These are phyloP conservation scores for Cherax quadricarinatus DNA, from an alignment of 1,140 invertebrate genomes.

Conservation along the genomic window DNA sequence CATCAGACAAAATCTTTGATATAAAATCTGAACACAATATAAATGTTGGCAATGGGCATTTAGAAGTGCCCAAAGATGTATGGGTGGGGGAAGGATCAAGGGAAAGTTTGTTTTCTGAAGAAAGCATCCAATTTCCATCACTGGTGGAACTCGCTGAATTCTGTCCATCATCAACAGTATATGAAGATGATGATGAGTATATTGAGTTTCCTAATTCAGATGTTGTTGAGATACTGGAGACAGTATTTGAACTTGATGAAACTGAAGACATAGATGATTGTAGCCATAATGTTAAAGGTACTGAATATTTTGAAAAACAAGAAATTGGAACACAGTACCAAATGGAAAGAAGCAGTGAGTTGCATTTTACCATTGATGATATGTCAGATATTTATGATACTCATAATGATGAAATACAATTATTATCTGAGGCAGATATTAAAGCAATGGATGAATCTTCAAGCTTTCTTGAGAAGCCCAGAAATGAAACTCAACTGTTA, in stretches of 20 bases:
- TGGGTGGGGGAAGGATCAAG: not conserved
- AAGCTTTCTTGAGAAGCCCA: not conserved
- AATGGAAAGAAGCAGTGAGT: not conserved
- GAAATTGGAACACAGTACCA: not conserved
- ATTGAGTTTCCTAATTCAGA: slow-evolving; percentile 40
- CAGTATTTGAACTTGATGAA: slow-evolving; percentile 47
- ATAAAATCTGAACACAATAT: not conserved
- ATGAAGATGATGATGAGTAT: slow-evolving; percentile 27
- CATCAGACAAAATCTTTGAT: not conserved
- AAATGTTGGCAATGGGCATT: not conserved
- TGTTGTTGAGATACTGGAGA: slow-evolving; percentile 36
- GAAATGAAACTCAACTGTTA: not conserved
- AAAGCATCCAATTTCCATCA: not conserved
- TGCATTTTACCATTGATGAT: not conserved
- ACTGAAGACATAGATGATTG: slow-evolving; percentile 40
- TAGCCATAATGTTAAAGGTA: not conserved
- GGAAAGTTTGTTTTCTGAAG: not conserved
- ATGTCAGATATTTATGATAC: not conserved
- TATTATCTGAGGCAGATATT: slow-evolving; percentile 47
- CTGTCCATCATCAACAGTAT: not conserved
- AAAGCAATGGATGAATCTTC: not conserved
- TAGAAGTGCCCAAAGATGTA: not conserved
- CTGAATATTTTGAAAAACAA: not conserved
- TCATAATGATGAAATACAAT: slow-evolving; percentile 28
- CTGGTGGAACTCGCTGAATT: not conserved